phyloP scores from a whole-genome alignment of 2,888 invertebrate genomes.

The Ennomos fuscantarius region DNA sequence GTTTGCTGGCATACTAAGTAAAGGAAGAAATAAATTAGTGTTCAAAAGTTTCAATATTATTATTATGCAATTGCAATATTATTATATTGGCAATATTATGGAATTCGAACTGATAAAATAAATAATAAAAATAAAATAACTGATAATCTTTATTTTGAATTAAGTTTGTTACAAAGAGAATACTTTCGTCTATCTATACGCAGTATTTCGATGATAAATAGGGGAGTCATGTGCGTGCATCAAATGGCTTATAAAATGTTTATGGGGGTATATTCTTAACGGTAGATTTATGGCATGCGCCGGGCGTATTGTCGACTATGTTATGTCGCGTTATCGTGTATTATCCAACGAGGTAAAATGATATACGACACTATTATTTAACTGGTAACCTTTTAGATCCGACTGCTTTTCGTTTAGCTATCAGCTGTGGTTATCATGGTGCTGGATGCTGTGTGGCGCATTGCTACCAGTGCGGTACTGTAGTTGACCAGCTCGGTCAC shows the following conservation, averaged over 20 bases:
- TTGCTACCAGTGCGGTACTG: too few relatives aligned
- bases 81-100: too few relatives aligned
- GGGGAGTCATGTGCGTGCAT: conserved; percentile 48
- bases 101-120: too few relatives aligned
- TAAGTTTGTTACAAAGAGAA: not conserved
- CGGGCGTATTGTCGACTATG: conserved; percentile 23
- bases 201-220: conserved; percentile 46
- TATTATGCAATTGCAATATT: too few relatives aligned
- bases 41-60: too few relatives aligned
- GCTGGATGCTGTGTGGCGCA: too few relatives aligned
- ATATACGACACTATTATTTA: not conserved
- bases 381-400: conserved; percentile 15
- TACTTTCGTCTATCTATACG: conserved; percentile 22
- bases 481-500: too few relatives aligned
- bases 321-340: conserved; percentile 18
- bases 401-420: too few relatives aligned
- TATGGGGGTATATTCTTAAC: conserved; percentile 45
- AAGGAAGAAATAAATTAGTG: too few relatives aligned
- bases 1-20: too few relatives aligned
- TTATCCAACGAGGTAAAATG: not conserved
- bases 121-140: too few relatives aligned
- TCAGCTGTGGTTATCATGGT: too few relatives aligned
- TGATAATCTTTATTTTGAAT: not conserved
- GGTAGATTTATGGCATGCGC: conserved; percentile 23
- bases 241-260: conserved; percentile 61